A percentile compares a stretch with the other conserved stretches of the same genome.
Evolutionary conservation across 2,113 vertebrate species (phyloP).

Genomic region (Bettongia penicillata): DNA sequence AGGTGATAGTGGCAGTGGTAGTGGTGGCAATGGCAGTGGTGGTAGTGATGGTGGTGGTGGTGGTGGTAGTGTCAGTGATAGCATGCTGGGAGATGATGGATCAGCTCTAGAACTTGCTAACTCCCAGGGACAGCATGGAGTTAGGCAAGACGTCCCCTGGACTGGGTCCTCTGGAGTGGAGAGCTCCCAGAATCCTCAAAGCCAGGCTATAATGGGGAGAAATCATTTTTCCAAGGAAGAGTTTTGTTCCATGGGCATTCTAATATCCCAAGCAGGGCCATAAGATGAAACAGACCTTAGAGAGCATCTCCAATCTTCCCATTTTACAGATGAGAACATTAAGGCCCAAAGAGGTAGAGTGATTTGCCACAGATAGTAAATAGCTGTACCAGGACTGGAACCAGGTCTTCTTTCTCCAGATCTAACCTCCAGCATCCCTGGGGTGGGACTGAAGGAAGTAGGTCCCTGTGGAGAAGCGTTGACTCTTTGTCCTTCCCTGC

Average conservation of each 20-base stretch:
- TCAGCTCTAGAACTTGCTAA: too few relatives aligned
- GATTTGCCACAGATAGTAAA: not conserved
- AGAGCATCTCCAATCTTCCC: not conserved
- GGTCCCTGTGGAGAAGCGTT: not conserved
- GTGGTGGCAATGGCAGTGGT: too few relatives aligned
- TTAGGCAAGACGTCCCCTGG: not conserved
- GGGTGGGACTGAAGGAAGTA: not conserved
- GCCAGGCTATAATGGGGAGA: not conserved
- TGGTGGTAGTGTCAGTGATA: not conserved
- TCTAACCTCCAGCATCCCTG: not conserved
- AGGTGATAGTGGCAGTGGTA: too few relatives aligned
- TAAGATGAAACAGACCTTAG: not conserved
- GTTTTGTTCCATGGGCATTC: not conserved
- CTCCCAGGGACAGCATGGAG: not conserved
- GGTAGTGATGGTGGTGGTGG: too few relatives aligned
- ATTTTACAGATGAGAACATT: conserved; percentile 1
- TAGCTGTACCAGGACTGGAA: not conserved
- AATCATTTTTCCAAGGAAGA: not conserved
- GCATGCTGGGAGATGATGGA: not conserved
- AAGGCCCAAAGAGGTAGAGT: not conserved
- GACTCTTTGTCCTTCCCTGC: not conserved
- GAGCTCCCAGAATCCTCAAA: not conserved
- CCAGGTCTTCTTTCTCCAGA: conserved; percentile 1
- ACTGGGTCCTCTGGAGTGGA: too few relatives aligned
- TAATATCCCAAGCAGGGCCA: too few relatives aligned